Base-by-base conservation (phyloP, 2,888 invertebrate genomes). In the Patella caerulea region DNA sequence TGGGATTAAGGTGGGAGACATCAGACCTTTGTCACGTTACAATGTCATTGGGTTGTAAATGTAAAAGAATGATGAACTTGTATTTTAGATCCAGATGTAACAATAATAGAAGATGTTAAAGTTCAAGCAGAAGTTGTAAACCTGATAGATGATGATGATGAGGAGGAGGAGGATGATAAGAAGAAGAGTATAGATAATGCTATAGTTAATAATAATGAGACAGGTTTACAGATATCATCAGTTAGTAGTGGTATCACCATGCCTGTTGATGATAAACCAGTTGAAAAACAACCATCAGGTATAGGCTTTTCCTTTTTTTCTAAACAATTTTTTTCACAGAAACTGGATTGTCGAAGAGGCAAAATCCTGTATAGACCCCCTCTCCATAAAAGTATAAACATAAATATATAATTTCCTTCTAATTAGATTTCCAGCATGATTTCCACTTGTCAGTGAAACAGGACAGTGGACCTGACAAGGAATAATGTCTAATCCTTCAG, bases 181-280 rank as follows among this genome's bases (percentile, higher is more conserved):
- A 34, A 4, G 11, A 29, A n/a, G 19, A 71, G 59, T 55, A 69
- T 19, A 15, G n/a, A 45, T 24, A 17, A 72, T 14, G 15, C 34
- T 24, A 73, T 65, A 54, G 55, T 71, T 12, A 54, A 55, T 55
- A 55, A 73, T 19, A 81, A 81, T 78, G 82, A 81, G 74, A 78
- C 82, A 72, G 83, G 84, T 69, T 75, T 85, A 70, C 84, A 86
- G 80, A 85, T 87, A 24, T 59, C 83, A 17, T 81, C 84, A 1
- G 85, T 86, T 34, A 84, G 79, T 71, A 83, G 85, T 19, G 82
- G 80, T 12, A 79, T 72, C 11, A 82, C 14, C 12, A 53, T 69
- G 53, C 65, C 65, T 24, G 65, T 65, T 65, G 65, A 65, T 65
- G 65, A 65, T 24, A 65, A 65, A 65, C 65, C 65, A 52, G 53